Base-by-base conservation (phyloP, 92 coral and sea anemone genomes). In the Phymanthus crucifer region DNA sequence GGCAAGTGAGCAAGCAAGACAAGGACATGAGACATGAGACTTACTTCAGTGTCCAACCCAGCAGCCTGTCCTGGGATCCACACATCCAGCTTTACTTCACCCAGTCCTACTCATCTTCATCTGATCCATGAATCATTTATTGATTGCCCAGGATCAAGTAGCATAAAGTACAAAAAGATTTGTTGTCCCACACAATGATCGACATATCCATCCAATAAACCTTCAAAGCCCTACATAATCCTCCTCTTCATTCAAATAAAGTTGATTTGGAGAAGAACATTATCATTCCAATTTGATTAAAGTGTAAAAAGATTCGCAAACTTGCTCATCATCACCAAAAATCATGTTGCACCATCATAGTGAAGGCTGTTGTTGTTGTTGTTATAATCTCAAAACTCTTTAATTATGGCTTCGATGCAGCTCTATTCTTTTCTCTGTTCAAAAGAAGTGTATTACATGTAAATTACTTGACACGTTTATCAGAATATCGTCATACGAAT, bases 121-220 rank as follows among this genome's bases (percentile, higher is more conserved):
- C 4, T 27, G 29, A 61, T 14, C 29, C 34, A 24, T 61, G 32
- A 61, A 27, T 61, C 68, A 11, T 61, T 61, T 61, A 27, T 29
- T 61, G 68, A 61, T 61, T 61, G 34, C 29, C 26, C 32, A 61
- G 32, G 68, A 27, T 61, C 68, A 61, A 61, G 68, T 26, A 61
- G 68, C 34, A 61, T 23, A 23, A 61, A 27, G 32, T 8, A 61
- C 11, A 24, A 54, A 52, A 0, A 61, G 36, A 61, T 26, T 61
- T 61, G 68, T 61, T 61, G 68, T 61, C 36, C 68, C 26, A 61
- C 68, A 61, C 33, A 61, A 61, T 27, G 18, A 27, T 17, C 16
- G 14, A 61, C 1, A 61, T 61, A 61, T 61, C 29, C 68, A 61
- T 9, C 68, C 68, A 61, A 61, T 61, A 61, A 61, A 61, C 23